Conservation (phyloP, 2,113 vertebrate species). For the Pardalotus punctatus region DNA sequence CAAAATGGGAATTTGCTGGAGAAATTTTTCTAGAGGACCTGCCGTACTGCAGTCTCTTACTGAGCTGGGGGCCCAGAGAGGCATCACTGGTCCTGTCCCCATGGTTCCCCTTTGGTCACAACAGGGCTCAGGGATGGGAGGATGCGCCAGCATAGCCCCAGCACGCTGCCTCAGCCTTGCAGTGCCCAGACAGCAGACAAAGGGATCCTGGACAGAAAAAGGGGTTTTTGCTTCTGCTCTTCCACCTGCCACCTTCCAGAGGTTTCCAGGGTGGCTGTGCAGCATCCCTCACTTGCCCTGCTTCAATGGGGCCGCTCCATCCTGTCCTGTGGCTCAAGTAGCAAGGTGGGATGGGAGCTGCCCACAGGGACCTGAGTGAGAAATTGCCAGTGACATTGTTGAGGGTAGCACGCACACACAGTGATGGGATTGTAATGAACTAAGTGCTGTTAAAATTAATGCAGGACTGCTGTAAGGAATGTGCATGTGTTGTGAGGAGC, state of each 20-base stretch:
- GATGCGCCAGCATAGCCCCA: not conserved
- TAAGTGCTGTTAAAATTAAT: not conserved
- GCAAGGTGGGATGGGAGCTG: not conserved
- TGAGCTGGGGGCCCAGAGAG: not conserved
- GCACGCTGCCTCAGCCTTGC: not conserved
- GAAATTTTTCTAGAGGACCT: not conserved
- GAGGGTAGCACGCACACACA: not conserved
- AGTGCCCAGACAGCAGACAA: rapidly evolving
- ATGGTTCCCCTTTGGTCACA: rapidly evolving
- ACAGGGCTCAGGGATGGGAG: not conserved
- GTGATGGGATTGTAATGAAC: not conserved
- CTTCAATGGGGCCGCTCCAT: rapidly evolving
- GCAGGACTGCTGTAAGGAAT: not conserved
- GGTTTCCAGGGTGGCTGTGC: too few relatives aligned
- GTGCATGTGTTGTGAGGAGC: not conserved
- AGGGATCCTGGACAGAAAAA: not conserved
- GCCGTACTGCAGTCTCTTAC: not conserved
- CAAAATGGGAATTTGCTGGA: not conserved
- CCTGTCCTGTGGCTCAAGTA: rapidly evolving
- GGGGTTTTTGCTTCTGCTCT: not conserved
- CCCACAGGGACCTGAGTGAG: not conserved
- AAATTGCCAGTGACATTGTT: rapidly evolving
- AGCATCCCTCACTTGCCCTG: rapidly evolving
- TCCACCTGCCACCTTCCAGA: not conserved
- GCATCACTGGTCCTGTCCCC: not conserved